These are phyloP conservation scores for Gisinianus flammeolus DNA, from an alignment of 2,888 invertebrate species.

Conservation along the genomic window DNA sequence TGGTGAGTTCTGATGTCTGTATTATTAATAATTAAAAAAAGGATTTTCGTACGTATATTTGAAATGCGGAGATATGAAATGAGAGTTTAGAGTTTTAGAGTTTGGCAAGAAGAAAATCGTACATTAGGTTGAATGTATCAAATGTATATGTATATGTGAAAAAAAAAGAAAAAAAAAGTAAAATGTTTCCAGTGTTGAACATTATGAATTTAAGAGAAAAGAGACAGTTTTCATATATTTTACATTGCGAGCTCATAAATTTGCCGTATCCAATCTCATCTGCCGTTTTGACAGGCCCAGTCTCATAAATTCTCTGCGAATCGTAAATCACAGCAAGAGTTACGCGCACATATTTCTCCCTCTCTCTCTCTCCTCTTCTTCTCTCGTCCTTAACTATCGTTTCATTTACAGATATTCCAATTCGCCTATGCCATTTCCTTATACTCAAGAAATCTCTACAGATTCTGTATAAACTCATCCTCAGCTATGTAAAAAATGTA, in stretches of 20 bases:
- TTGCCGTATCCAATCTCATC: slow-evolving; percentile 35
- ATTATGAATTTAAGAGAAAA: slow-evolving; percentile 24
- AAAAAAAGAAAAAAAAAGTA: background rate
- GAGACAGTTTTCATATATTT: slow-evolving; percentile 7
- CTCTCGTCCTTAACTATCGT: no score
- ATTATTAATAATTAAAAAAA: background rate
- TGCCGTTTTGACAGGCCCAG: slow-evolving; percentile 30
- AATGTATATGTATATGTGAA: background rate
- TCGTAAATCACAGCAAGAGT: slow-evolving; percentile 28
- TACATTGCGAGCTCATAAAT: slow-evolving; percentile 19
- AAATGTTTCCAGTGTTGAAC: background rate
- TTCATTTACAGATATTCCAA: no score
- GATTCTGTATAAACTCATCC: no score
- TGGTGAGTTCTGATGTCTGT: no score
- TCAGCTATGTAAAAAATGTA: no score
- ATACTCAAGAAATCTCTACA: no score
- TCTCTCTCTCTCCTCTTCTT: no score
- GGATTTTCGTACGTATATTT: background rate
- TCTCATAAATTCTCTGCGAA: slow-evolving; percentile 27
- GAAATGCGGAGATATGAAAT: background rate
- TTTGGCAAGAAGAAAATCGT: background rate
- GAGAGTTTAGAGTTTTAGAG: background rate
- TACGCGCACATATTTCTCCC: slow-evolving; percentile 38
- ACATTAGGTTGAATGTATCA: background rate
- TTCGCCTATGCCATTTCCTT: no score